Conservation (phyloP, 2,888 invertebrate genomes). For the Pediacus dermestoides region DNA sequence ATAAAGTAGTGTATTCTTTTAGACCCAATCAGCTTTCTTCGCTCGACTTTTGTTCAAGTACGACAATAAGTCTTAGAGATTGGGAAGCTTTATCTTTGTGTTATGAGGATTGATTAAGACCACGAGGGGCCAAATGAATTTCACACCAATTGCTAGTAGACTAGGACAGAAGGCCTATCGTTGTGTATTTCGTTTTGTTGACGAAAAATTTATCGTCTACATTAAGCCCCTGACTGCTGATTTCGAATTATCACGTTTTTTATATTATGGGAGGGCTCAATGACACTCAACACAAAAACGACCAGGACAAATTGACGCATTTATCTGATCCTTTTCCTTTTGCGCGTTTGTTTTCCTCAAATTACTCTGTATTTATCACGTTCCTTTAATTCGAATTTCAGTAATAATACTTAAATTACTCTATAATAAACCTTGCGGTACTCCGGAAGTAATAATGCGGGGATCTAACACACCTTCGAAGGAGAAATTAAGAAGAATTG, state of each 20-base stretch:
- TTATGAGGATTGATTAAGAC: constrained; percentile 50
- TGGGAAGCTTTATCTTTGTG: constrained; percentile 46
- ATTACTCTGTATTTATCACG: no score
- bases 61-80: constrained; percentile 45
- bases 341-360: no score
- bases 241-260: constrained; percentile 44
- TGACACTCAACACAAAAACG: constrained; percentile 25
- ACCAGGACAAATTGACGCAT: constrained; percentile 40
- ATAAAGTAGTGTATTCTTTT: constrained; percentile 48
- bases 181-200: constrained; percentile 39
- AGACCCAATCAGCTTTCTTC: constrained; percentile 46
- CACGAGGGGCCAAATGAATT: constrained; percentile 47
- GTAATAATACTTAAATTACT: no score
- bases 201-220: constrained; percentile 43
- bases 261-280: constrained; percentile 31
- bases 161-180: no score
- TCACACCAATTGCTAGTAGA: constrained; percentile 50
- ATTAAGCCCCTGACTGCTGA: constrained; percentile 39
- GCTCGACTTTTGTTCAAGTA: constrained; percentile 45
- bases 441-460: no score
- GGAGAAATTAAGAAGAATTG: no score
- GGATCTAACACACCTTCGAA: no score
- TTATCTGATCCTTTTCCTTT: no score
- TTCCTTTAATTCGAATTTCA: no score
- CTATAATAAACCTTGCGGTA: no score